phyloP scores from a whole-genome alignment of 2,888 invertebrate species.

The Liposcelis brunnea region DNA sequence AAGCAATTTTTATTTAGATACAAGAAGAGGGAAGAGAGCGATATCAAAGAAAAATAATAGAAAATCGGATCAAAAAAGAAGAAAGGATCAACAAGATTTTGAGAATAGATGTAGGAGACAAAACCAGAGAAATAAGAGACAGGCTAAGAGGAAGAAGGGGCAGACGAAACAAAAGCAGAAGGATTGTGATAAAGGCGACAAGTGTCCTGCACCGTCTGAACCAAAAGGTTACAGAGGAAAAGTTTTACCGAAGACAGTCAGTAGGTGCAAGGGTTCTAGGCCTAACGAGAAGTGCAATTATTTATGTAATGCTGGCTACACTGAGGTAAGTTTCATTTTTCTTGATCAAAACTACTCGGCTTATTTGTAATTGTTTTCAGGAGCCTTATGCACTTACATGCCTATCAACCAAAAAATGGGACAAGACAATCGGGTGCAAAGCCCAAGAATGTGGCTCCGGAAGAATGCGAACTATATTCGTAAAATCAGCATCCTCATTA shows the following conservation, averaged over 20 bases:
- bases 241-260: background rate
- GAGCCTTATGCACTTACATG: no score
- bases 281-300: background rate
- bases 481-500: background rate
- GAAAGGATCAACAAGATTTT: slow-evolving; percentile 1
- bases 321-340: background rate
- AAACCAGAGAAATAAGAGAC: background rate
- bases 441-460: background rate
- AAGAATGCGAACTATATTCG: background rate
- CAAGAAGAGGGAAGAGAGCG: background rate
- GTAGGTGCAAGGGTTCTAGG: background rate
- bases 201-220: background rate
- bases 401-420: background rate
- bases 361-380: no score
- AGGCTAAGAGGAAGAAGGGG: background rate
- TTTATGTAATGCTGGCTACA: slow-evolving; percentile 1
- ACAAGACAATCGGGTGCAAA: no score
- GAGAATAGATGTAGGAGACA: no score
- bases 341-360: no score
- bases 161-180: background rate
- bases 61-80: background rate
- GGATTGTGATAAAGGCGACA: background rate
- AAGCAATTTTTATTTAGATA: no score
- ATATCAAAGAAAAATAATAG: slow-evolving; percentile 2
- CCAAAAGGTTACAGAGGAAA: background rate